Base-by-base conservation (phyloP, 2,888 invertebrate genomes). In the Andrena marginata region DNA sequence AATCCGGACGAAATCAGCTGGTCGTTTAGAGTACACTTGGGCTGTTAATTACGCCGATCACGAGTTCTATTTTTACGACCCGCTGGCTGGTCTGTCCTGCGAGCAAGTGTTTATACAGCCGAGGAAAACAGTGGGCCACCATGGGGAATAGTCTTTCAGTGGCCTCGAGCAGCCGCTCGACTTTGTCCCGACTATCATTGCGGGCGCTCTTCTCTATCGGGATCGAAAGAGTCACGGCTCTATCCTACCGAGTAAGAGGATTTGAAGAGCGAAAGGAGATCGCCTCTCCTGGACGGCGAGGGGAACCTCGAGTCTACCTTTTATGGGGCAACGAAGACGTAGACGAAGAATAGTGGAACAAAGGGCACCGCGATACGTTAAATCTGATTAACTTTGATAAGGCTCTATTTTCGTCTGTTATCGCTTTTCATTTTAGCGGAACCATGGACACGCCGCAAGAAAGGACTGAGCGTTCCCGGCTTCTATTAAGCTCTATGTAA, bases 261-360 rank as follows among this genome's bases (percentile, higher is more conserved):
- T 71, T 73, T 54, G 20, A 3, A 42, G 8, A 8, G n/a, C 23
- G 42, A 62, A 51, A n/a, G 48, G 20, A 49, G 60, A 60, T 31
- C 31, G 26, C 31, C 26, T 35, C 29, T 26, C 7, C 7, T 1
- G 3, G 8, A 26, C 7, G 23, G 20, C 5, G 10, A 23, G 72
- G 16, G 8, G 10, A 63, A 8, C 23, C 2, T 7, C 5, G 16
- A 29, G 35, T 54, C 26, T 33, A 54, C 20, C 31, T 8, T 56
- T 60, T 20, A 26, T 5, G 10, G 29, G 10, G 16, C 20, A 42
- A 42, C 48, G 35, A 54, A 31, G 7, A 13, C n/a, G 48, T 20
- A n/a, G 23, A 2, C 0, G 56, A 6, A 70, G 8, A 8, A 3
- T 1, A 1, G 26, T 3, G n/a, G 35, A n/a, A 29, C 48, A 69